Conservation (phyloP, 2,113 vertebrate genomes). For the Zootoca vivipara region DNA sequence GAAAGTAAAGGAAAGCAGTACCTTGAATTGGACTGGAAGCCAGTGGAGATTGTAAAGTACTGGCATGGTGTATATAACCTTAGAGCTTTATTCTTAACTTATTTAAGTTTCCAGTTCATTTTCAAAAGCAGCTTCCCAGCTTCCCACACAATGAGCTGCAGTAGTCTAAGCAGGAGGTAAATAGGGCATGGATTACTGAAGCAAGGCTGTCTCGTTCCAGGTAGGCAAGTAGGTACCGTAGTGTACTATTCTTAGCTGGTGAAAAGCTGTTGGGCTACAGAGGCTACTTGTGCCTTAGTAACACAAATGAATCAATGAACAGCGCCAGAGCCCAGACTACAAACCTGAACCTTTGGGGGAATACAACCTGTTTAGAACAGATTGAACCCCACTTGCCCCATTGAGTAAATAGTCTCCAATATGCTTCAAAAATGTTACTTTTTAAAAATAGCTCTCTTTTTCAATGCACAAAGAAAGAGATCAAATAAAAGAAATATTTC, state of each 20-base stretch:
- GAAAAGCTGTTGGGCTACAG: not conserved
- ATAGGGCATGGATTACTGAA: not conserved
- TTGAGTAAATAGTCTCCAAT: not conserved
- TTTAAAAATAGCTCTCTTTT: constrained; percentile 10
- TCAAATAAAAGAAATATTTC: constrained; percentile 27
- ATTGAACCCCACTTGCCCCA: not conserved
- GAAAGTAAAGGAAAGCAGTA: not conserved
- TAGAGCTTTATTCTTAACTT: not conserved
- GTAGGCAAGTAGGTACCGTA: not conserved
- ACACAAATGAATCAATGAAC: not conserved
- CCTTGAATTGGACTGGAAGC: not conserved
- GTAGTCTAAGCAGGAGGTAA: not conserved
- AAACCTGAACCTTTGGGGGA: not conserved
- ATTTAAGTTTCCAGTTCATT: not conserved
- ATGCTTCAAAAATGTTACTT: constrained; percentile 18
- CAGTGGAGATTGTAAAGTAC: not conserved
- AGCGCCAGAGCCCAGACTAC: not conserved
- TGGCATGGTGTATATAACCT: not conserved
- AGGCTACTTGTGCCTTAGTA: not conserved
- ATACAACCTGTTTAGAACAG: not conserved
- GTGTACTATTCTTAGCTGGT: not conserved
- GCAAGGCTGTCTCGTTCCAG: not conserved
- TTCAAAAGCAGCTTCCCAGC: not conserved
- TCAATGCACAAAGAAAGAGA: constrained; percentile 35
- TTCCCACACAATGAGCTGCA: not conserved